Evolutionary conservation across 2,888 invertebrate species (phyloP), one percentile per base, ranked within the genome.

Genomic region (Villa cingulata): DNA sequence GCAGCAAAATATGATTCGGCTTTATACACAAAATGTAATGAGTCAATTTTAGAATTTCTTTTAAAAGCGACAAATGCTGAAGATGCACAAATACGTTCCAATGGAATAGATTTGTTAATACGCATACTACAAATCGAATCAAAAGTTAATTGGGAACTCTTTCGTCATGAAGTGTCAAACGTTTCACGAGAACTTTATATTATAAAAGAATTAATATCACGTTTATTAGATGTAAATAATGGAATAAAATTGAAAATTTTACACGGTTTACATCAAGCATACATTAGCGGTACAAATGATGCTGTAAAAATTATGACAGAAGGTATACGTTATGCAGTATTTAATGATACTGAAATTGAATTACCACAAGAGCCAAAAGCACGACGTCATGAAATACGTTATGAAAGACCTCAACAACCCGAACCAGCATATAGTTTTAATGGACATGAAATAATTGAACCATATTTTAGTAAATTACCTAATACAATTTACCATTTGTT

Each of bases 1-100:
- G 68, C 65, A 1, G 66, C 66, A 17, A 65, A 67, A 57, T 68
- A 68, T 39, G 68, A 68, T 57, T 62, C 66, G 1, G 64, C 63
- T 1, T 56, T 68, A 3, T 68, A 61, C 41, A 60, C 61, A n/a
- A 65, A 64, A 38, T 68, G 68, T 38, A 68, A 68, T 42, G 62
- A 63, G 48, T 67, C 68, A 2, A 59, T 65, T 19, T 55, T 64
- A 2, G 59, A 59, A 18, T 62, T 61, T 34, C 52, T 68, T 2
- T 55, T 60, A 2, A 57, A 64, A 12, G 61, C 64, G 2, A 51
- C 63, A 0, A 58, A 56, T 43, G 62, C 66, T 2, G 66, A 66
- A 12, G 68, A 68, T 49, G 56, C 60, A 0, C 57, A 61, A 29
- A 59, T 64, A 37, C 61, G 68, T 43, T 55, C 60, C 3, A 57